These are phyloP conservation scores for Coreoperca whiteheadi DNA, from an alignment of 2,113 vertebrate species.

Conservation along the genomic window DNA sequence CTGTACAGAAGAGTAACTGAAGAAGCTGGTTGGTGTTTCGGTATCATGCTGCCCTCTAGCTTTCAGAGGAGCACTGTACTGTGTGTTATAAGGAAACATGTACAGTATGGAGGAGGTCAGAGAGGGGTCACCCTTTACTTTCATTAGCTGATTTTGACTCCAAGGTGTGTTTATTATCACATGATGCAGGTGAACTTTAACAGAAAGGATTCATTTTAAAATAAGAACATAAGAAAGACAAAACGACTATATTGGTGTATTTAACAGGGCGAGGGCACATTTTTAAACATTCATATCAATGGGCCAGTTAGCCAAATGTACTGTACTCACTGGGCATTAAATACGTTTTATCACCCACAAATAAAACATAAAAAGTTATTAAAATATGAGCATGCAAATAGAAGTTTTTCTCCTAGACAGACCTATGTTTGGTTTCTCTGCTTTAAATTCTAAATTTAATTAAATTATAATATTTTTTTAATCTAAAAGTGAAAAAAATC, in stretches of 20 bases:
- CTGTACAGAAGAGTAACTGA: neutral
- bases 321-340: too few relatives aligned
- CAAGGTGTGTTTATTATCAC: neutral
- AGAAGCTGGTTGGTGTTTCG: neutral
- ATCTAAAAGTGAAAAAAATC: too few relatives aligned
- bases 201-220: neutral
- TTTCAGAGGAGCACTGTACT: neutral
- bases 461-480: too few relatives aligned
- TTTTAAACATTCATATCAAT: too few relatives aligned
- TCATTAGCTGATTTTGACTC: neutral
- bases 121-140: neutral
- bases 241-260: neutral
- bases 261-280: neutral
- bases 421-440: too few relatives aligned
- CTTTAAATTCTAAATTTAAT: too few relatives aligned
- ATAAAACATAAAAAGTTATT: too few relatives aligned
- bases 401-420: too few relatives aligned
- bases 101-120: neutral
- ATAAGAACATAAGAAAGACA: neutral
- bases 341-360: too few relatives aligned
- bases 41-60: conserved; percentile 71
- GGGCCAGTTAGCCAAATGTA: too few relatives aligned
- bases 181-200: neutral
- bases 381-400: too few relatives aligned
- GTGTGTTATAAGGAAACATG: neutral